Percentiles rank a stretch among this genome's conserved stretches.
Conservation (phyloP, 2,888 invertebrate species). For the Girardia tigrina region DNA sequence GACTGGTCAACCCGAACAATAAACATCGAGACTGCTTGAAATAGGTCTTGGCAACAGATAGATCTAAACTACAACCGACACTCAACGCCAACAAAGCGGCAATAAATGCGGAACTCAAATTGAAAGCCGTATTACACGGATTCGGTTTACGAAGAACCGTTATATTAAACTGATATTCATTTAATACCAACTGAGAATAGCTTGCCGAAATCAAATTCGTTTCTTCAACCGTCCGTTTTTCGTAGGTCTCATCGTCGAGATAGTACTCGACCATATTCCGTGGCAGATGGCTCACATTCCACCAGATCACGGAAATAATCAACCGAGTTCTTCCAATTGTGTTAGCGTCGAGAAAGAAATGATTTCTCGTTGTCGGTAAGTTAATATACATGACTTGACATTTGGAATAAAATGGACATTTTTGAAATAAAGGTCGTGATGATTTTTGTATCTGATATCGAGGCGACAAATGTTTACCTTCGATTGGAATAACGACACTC, state of each 20-base stretch:
- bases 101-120: neutral
- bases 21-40: neutral
- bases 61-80: neutral
- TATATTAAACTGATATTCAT: neutral
- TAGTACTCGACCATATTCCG: neutral
- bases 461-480: neutral
- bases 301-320: neutral
- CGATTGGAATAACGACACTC: neutral
- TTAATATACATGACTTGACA: constrained; percentile 9
- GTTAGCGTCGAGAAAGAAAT: neutral
- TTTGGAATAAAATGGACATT: neutral
- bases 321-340: neutral
- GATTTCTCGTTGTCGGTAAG: neutral
- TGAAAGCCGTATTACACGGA: neutral
- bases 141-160: neutral
- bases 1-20: neutral
- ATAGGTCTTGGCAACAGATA: neutral
- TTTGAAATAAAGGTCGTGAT: neutral
- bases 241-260: neutral
- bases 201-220: neutral
- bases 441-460: neutral
- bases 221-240: neutral
- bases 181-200: neutral
- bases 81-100: neutral
- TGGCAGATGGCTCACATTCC: neutral